These are phyloP conservation scores for Platycheirus rosarum DNA, from an alignment of 2,888 invertebrate genomes.

Conservation along the genomic window DNA sequence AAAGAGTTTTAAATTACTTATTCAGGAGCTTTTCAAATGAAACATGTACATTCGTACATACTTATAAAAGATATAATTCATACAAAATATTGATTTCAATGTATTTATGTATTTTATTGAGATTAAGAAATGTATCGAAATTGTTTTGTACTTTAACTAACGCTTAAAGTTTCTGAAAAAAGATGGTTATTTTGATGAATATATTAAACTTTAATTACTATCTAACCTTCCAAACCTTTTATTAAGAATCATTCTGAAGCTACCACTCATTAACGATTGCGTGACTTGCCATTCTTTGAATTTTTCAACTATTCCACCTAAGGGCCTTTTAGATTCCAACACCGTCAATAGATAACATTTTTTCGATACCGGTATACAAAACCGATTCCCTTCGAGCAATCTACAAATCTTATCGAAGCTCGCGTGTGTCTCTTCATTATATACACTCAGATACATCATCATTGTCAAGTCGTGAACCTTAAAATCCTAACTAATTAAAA, in stretches of 20 bases:
- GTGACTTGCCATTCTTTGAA: constrained; percentile 10
- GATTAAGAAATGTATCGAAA: no score
- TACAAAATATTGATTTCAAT: no score
- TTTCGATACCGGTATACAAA: background rate
- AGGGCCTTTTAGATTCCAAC: background rate
- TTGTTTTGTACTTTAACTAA: no score
- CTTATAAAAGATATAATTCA: no score
- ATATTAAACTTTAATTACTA: no score
- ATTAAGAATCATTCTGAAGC: constrained; percentile 1
- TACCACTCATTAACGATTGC: constrained; percentile 8
- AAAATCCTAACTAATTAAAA: constrained; percentile 43
- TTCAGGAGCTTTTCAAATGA: no score
- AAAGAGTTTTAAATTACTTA: no score
- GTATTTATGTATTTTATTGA: no score
- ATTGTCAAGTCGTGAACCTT: background rate
- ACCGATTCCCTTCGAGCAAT: constrained; percentile 7
- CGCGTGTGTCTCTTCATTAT: constrained; percentile 13
- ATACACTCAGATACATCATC: constrained; percentile 20
- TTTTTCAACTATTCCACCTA: background rate
- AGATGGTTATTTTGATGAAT: no score
- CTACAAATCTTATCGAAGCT: background rate
- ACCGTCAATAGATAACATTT: constrained; percentile 29
- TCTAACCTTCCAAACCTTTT: no score
- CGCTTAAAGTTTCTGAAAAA: no score
- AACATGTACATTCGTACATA: no score